Percentiles rank a stretch among this genome's conserved stretches.
Evolutionary conservation across 1,140 invertebrate genomes (phyloP).

Genomic region (Phthorimaea operculella): DNA sequence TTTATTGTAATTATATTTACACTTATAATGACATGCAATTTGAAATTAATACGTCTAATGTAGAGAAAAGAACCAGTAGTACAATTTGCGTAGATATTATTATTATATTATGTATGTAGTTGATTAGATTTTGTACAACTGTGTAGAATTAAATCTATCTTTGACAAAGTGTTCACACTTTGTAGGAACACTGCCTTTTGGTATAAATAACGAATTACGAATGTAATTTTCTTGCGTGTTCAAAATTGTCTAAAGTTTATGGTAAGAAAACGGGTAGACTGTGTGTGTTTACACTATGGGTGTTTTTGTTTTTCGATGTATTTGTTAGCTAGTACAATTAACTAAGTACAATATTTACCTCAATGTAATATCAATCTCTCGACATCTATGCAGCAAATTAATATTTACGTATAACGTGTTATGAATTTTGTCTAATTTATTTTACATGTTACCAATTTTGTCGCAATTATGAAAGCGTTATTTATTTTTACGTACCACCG

Average conservation of each 20-base stretch:
- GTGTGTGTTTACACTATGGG: too few species aligned
- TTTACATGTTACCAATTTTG: too few species aligned
- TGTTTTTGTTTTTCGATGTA: too few species aligned
- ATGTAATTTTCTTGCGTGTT: not conserved
- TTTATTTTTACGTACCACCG: too few species aligned
- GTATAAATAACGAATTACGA: not conserved
- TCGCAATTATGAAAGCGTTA: too few species aligned
- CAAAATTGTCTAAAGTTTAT: not conserved
- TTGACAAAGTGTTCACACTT: constrained; percentile 18
- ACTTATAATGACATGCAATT: not conserved
- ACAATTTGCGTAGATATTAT: not conserved
- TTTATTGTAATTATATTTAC: not conserved
- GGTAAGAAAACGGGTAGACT: too few species aligned
- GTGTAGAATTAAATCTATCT: constrained; percentile 13
- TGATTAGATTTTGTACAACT: constrained; percentile 27
- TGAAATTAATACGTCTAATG: not conserved
- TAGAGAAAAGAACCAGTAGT: constrained; percentile 1
- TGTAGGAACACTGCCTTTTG: constrained; percentile 20
- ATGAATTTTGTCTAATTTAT: too few species aligned
- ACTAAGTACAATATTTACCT: too few species aligned
- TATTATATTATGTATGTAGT: constrained; percentile 9
- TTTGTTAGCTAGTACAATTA: too few species aligned
- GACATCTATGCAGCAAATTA: too few species aligned
- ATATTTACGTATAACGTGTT: too few species aligned
- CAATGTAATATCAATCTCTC: too few species aligned